A percentile compares a stretch with the other conserved stretches of the same genome.
Conservation (phyloP, 1,140 invertebrate genomes). For the Aplysia californica region DNA sequence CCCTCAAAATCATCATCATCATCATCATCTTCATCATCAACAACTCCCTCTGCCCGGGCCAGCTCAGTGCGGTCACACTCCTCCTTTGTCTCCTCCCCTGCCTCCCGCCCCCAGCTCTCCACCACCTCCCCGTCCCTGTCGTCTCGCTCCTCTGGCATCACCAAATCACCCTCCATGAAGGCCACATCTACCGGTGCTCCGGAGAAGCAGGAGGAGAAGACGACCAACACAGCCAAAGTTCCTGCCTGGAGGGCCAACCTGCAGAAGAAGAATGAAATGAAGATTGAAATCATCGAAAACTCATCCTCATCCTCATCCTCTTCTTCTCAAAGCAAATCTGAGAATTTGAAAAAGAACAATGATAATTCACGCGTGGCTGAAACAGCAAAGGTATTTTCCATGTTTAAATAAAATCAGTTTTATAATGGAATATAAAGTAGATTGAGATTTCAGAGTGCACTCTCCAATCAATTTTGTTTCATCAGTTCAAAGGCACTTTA, state of each 20-base stretch:
- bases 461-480: no score
- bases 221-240: conserved; percentile 22
- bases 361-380: neutral
- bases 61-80: neutral
- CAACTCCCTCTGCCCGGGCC: neutral
- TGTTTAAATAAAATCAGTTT: neutral
- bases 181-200: neutral
- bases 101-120: neutral
- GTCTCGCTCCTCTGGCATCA: neutral
- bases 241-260: conserved; percentile 47
- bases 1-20: no score
- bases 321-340: neutral
- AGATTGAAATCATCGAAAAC: conserved; percentile 59
- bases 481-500: no score
- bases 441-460: no score
- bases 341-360: neutral
- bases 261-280: conserved; percentile 39
- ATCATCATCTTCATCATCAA: neutral
- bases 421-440: no score
- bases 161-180: conserved; percentile 1
- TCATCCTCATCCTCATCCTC: conserved; percentile 16
- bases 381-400: neutral
- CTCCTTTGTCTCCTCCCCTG: conserved; percentile 6
- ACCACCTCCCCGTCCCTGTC: conserved; percentile 4
- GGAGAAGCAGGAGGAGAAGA: conserved; percentile 20